These are phyloP conservation scores for Drosophila nigromelanica DNA, from an alignment of 1,140 invertebrate genomes.

Conservation along the genomic window DNA sequence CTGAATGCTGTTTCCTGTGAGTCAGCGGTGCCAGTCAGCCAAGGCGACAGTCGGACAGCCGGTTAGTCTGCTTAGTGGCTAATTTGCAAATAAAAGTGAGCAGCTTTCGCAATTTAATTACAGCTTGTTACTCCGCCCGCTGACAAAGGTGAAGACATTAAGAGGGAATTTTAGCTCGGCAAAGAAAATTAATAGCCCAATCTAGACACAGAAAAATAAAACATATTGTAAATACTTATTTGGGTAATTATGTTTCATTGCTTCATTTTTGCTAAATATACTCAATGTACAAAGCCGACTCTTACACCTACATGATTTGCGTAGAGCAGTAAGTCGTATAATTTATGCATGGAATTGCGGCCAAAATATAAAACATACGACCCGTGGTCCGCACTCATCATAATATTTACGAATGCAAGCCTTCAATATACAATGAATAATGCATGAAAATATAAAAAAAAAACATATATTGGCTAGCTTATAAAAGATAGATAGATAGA, in stretches of 20 bases:
- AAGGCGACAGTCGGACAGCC: conserved; percentile 19
- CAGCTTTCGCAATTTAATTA: conserved; percentile 50
- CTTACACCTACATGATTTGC: not conserved
- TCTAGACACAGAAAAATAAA: not conserved
- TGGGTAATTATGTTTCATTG: not conserved
- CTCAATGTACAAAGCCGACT: not conserved
- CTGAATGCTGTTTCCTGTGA: conserved; percentile 35
- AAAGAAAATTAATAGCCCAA: not conserved
- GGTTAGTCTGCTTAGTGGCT: conserved; percentile 58
- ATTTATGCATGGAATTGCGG: conserved; percentile 27
- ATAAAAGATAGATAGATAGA: not conserved
- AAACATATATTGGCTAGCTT: not conserved
- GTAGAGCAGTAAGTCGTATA: not conserved
- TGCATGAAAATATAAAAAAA: not conserved
- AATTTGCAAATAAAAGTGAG: conserved; percentile 65
- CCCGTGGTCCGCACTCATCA: conserved; percentile 2
- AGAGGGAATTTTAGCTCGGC: not conserved
- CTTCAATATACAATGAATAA: conserved; percentile 50
- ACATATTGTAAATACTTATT: not conserved
- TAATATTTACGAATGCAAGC: conserved; percentile 16
- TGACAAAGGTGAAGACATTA: not conserved
- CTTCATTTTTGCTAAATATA: not conserved
- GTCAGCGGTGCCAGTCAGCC: not conserved
- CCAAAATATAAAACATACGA: conserved; percentile 45
- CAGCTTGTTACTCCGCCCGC: conserved; percentile 16